Base-by-base conservation (phyloP, 1,140 invertebrate species). In the Scaptomyza montana region DNA sequence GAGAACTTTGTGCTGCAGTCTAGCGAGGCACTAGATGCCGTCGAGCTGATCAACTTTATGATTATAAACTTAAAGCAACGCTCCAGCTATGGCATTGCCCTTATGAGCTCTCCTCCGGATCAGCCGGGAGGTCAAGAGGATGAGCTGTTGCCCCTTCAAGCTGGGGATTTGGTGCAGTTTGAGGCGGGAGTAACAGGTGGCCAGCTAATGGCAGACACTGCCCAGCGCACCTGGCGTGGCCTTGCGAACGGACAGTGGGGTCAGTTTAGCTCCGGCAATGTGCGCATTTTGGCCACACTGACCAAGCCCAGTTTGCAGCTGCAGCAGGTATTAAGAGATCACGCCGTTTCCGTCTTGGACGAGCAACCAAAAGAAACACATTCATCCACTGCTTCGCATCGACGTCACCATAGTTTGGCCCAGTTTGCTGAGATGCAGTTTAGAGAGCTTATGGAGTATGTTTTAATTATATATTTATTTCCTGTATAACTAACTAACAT, bases 1-100 rank as follows among this genome's bases (percentile, higher is more conserved):
- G 97, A 98, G 92, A 97, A 98, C 92, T 98, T 97, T 90, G 95
- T 96, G 5, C 98, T 99, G 86, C 96, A 97, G 82, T 97, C 96
- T 74, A 95, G 96, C n/a, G 97, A 98, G 86, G 96, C 97, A 0
- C 95, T 96, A 78, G 97, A 98, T 93, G 95, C 98, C 79, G 94
- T 94, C 61, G 95, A 96, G 63, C 92, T 99, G 0, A 95, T 99
- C 2, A 95, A 96, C 68, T 97, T 95, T 74, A 95, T 99, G 87
- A 93, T 99, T 5, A 95, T 97, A 86, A 97, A 97, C 5, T 93
- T 99, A 8, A 98, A 97, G 92, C 95, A 96, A 86, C 93, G 96
- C 45, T 98, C 97, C 0, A 94, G 95, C 77, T 98, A 96, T 92
- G 96, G 96, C 8, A 95, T 98, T 50, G 97, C 96, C 4, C 91